Base-by-base conservation (phyloP, 2,113 vertebrate species). In the Shinisaurus crocodilurus region DNA sequence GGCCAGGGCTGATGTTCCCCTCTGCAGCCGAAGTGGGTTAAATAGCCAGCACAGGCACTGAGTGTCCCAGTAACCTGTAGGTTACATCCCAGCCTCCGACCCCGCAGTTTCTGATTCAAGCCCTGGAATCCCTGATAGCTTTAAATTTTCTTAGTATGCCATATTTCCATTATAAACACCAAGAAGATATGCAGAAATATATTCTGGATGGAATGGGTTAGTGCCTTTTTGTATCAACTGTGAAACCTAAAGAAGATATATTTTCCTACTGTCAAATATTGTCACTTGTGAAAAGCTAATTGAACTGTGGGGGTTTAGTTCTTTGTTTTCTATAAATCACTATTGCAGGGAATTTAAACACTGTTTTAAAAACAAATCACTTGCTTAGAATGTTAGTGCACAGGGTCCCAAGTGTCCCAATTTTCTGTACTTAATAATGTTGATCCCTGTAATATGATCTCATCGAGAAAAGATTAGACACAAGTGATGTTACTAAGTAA, bases 161-260 rank as follows among this genome's bases (percentile, higher is more conserved):
- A 93, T 91, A 89, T 89, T 85, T 83, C 94, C 34, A 83, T 87
- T 79, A 37, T 88, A 77, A 50, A 57, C 91, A 15, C 25, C 63
- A 91, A 70, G 90, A 89, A 91, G 3, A 75, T 83, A 43, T 87
- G 90, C 93, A 10, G 43, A 87, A 92, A 40, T 90, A 80, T 90
- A 69, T 85, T 91, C 84, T 60, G 82, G 90, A 77, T 90, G 87
- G 91, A 90, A 88, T 70, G 60, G 80, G 94, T 92, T 67, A 92
- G 95, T 96, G 96, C 94, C 95, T 96, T 96, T 94, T 90, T 89
- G 34, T 88, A 85, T 80, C 20, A 29, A 88, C 92, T 54, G 65
- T 89, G 88, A 82, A 94, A 94, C 45, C 57, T 94, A 86, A 93
- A 91, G 84, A 92, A 93, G 54, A 94, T 93, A 70, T 77, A 77